Conservation (phyloP, 2,888 invertebrate species). For the Drosophila acutilabella region DNA sequence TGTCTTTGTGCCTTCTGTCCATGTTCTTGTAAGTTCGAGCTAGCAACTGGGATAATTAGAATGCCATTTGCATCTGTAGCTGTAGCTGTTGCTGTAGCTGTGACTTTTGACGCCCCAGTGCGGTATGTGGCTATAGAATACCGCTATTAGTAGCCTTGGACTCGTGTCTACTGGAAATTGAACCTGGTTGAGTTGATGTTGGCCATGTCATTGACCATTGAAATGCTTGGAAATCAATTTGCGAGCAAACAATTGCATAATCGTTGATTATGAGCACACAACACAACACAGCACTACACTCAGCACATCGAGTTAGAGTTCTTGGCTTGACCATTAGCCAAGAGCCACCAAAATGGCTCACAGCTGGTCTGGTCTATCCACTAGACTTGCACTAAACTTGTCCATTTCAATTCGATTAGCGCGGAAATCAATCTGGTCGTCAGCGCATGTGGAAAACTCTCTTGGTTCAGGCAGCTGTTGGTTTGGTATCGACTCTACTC, state of each 20-base stretch:
- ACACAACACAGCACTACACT: conserved; percentile 5
- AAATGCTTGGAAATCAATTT: conserved; percentile 75
- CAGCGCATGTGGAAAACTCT: conserved; percentile 53
- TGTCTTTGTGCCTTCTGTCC: conserved; percentile 25
- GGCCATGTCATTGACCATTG: conserved; percentile 69
- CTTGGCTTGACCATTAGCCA: conserved; percentile 4
- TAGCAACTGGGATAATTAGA: conserved; percentile 65
- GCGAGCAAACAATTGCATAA: conserved; percentile 70
- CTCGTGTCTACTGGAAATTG: conserved; percentile 35
- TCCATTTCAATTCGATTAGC: conserved; percentile 77
- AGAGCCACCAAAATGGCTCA: conserved; percentile 44
- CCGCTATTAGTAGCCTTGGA: conserved; percentile 46
- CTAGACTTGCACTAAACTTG: conserved; percentile 36
- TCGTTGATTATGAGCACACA: conserved; percentile 63
- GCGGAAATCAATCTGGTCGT: conserved; percentile 73
- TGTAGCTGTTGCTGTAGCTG: conserved; percentile 3
- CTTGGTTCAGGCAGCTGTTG: conserved; percentile 26
- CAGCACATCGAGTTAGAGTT: conserved; percentile 11
- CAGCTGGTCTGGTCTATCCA: conserved; percentile 35
- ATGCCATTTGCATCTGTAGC: conserved; percentile 45
- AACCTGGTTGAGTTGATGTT: conserved; percentile 23
- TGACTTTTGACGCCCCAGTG: conserved; percentile 71
- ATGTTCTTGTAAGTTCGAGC: conserved; percentile 42
- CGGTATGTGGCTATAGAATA: conserved; percentile 47
- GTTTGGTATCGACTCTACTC: conserved; percentile 2